These are phyloP conservation scores for Cliona cf. orientalis DNA, from an alignment of 37 sponge, comb jelly and placozoan species.

Conservation along the genomic window DNA sequence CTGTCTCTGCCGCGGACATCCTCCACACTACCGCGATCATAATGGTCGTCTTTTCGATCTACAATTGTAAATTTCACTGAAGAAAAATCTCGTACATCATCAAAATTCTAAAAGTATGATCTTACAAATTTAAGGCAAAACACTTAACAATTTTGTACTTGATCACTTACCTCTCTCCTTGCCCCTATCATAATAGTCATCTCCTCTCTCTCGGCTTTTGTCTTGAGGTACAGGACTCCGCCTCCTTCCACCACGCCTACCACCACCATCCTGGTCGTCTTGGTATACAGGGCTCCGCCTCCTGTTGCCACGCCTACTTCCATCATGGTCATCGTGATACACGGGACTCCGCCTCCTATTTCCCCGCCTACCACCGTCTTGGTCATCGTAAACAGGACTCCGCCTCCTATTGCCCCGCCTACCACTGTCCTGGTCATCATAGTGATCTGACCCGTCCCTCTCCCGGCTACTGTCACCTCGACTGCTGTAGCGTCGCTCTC, in stretches of 20 bases:
- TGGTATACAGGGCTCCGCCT: background rate
- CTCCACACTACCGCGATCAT: background rate
- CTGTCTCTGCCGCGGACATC: background rate
- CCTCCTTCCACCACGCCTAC: background rate
- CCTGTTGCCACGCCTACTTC: background rate
- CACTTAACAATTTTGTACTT: too few relatives aligned
- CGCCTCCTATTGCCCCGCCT: background rate
- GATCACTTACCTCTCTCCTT: constrained; percentile 10
- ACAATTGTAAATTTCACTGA: background rate
- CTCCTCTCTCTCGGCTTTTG: background rate
- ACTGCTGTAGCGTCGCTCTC: background rate
- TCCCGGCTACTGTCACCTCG: background rate
- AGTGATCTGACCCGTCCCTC: background rate
- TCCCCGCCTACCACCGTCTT: background rate
- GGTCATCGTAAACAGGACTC: too few relatives aligned
- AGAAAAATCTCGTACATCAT: too few relatives aligned
- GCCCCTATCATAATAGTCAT: background rate
- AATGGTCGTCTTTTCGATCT: background rate
- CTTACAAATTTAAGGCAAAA: too few relatives aligned
- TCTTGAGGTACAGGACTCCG: background rate
- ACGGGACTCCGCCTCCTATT: background rate
- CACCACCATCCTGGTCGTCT: background rate
- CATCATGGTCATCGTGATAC: background rate
- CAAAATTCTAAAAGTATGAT: too few relatives aligned
- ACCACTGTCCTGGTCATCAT: constrained; percentile 10